Conservation (phyloP, 2,888 invertebrate genomes). For the Sesia apiformis region DNA sequence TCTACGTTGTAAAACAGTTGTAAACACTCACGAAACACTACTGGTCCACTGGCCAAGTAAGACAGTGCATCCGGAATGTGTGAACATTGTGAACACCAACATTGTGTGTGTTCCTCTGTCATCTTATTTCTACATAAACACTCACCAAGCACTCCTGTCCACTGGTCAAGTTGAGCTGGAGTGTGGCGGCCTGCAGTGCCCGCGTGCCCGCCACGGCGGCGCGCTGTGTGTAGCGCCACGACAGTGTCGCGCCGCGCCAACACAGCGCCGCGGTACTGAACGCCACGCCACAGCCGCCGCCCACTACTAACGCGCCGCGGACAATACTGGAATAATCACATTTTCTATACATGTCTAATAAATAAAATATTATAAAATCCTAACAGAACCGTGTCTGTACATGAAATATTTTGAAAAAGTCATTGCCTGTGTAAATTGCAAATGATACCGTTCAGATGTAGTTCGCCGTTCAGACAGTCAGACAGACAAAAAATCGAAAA, state of each 20-base stretch:
- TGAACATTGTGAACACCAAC: no score
- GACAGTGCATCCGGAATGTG: not conserved
- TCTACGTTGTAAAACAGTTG: no score
- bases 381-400: no score
- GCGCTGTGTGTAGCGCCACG: slow-evolving; percentile 80
- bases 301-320: slow-evolving; percentile 55
- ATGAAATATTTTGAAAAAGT: no score
- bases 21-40: no score
- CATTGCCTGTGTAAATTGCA: no score
- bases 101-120: not conserved
- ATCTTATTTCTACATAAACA: slow-evolving; percentile 15
- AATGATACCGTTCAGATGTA: no score
- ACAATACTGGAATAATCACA: slow-evolving; percentile 31
- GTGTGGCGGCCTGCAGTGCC: slow-evolving; percentile 82
- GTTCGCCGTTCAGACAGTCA: no score
- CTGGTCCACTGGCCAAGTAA: not conserved
- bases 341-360: not conserved
- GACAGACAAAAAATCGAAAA: no score
- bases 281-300: slow-evolving; percentile 50
- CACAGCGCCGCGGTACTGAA: slow-evolving; percentile 78
- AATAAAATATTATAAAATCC: no score
- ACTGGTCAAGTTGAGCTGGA: slow-evolving; percentile 92
- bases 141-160: slow-evolving; percentile 89
- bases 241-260: slow-evolving; percentile 72
- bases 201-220: slow-evolving; percentile 36